Evolutionary conservation across 2,113 vertebrate species (phyloP).

Genomic region (Physeter macrocephalus): DNA sequence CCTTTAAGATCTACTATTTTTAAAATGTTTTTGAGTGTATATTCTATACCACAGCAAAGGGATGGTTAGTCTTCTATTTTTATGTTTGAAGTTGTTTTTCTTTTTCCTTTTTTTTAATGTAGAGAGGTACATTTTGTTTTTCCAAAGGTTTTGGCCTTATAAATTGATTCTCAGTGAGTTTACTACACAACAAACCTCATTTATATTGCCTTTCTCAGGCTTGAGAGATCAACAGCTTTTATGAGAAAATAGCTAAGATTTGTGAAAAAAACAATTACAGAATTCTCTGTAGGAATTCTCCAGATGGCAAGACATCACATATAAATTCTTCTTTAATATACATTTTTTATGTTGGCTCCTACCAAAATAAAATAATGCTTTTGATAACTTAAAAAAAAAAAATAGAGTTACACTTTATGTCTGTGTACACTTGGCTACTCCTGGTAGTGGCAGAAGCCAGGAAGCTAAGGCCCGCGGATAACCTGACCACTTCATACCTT

Average conservation of each 20-base stretch:
- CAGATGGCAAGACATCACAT: not conserved
- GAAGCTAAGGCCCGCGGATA: not conserved
- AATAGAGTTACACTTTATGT: not conserved
- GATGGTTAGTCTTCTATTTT: not conserved
- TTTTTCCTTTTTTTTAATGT: not conserved
- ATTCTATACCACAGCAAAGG: not conserved
- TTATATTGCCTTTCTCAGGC: not conserved
- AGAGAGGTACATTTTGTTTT: not conserved
- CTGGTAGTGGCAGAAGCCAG: not conserved
- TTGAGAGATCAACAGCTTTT: not conserved
- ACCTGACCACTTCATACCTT: not conserved
- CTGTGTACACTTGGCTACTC: not conserved
- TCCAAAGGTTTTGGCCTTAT: not conserved
- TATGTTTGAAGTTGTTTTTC: not conserved
- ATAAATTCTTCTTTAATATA: constrained; percentile 32
- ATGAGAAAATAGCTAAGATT: not conserved
- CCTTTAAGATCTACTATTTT: not conserved
- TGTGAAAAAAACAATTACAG: not conserved
- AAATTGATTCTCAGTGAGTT: not conserved
- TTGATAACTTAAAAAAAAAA: not conserved
- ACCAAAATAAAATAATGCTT: not conserved
- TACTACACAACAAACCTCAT: not conserved
- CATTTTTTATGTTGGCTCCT: not conserved
- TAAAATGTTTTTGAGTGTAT: not conserved
- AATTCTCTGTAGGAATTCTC: constrained; percentile 25